Base-by-base conservation (phyloP, 2,797 vertebrate genomes). In the Triplophysa bombifrons region DNA sequence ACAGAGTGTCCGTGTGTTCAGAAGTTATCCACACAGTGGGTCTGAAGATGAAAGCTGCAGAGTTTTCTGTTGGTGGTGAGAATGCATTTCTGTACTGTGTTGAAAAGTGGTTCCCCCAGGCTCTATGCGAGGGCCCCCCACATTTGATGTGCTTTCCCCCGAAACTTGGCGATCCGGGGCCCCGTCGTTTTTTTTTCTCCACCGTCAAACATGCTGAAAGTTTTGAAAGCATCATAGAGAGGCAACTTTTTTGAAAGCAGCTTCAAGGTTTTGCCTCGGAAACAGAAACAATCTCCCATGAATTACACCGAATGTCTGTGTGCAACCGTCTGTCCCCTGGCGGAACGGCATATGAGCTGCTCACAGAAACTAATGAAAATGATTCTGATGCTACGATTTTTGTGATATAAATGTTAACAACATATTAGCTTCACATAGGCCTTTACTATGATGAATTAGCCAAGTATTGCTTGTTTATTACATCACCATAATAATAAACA, bases 281-380 rank as follows among this genome's bases (percentile, higher is more conserved):
- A 91, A 88, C 89, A 87, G 88, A 79, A 88, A 34, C 89, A 88
- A 34, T 89, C 80, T 88, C 87, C 85, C 82, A 91, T 90, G 88
- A 65, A 80, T 85, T 85, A 85, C 88, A 87, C 25, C 2, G 25
- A 27, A 27, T 9, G 5, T 63, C 27, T 34, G 60, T 27, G 87
- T 88, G 90, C 61, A 38, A 90, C 88, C 90, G 87, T 82, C 84
- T 90, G 90, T 92, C 88, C 85, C 91, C 91, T 91, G 83, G 83
- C 82, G 91, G 89, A 89, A 91, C 88, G 87, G 2, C 16, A 79
- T 53, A 87, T 91, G 89, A 93, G 87, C 87, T 81, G 90, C 90
- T 88, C 86, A 78, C 83, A 38, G 22, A 84, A 79, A 76, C 89
- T 87, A 86, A 90, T 84, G 19, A 84, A 89, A 89, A 87, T 88